Conservation (phyloP, 1,140 invertebrate genomes). For the Calephelis virginiensis region DNA sequence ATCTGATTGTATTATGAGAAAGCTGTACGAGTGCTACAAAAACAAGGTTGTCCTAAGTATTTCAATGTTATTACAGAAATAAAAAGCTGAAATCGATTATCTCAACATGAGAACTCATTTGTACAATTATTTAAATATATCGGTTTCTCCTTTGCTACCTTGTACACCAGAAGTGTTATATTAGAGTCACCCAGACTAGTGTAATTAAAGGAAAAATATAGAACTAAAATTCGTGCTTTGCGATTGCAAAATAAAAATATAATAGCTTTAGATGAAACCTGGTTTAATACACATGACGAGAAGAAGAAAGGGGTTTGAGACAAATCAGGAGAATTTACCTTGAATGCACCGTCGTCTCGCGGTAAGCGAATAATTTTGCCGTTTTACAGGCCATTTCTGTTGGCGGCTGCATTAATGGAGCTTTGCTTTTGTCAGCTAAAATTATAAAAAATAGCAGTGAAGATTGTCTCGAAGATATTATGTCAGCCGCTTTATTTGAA, state of each 20-base stretch:
- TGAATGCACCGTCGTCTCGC: constrained; percentile 2
- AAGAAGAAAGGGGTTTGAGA: constrained; percentile 1
- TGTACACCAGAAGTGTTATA: not conserved
- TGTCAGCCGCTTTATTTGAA: not conserved
- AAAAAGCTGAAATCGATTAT: too few species aligned
- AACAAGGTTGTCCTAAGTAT: not conserved
- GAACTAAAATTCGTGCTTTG: not conserved
- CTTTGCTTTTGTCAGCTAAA: constrained; percentile 5
- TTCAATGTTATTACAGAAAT: too few species aligned
- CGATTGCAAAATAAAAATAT: constrained; percentile 6
- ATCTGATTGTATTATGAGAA: constrained; percentile 6
- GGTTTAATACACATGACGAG: not conserved
- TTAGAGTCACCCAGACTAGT: constrained; percentile 2
- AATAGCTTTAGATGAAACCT: not conserved
- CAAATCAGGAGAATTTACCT: not conserved
- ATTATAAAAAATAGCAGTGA: constrained; percentile 4
- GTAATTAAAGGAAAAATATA: constrained; percentile 4
- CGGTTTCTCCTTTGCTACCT: not conserved
- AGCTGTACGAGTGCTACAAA: not conserved
- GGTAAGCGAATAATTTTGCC: not conserved
- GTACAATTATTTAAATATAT: too few species aligned
- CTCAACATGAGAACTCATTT: too few species aligned
- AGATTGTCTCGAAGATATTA: not conserved
- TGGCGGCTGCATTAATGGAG: constrained; percentile 6
- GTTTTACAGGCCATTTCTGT: not conserved